Evolutionary conservation across 2,888 invertebrate species (phyloP), one percentile per base, ranked within the genome.

Genomic region (Clusia tigrina): DNA sequence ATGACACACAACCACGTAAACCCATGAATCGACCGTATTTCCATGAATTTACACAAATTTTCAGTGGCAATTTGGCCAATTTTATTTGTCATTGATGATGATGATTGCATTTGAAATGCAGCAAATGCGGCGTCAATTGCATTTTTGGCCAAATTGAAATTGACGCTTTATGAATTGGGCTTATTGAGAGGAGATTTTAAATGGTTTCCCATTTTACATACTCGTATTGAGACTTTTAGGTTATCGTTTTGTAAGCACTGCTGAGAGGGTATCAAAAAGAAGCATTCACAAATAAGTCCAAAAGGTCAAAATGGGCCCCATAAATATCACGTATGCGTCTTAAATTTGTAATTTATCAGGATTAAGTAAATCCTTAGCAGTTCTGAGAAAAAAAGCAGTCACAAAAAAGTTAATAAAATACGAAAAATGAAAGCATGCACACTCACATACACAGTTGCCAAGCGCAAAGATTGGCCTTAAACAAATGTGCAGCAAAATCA

Each of bases 341-440:
- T 48, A 15, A 48, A 48, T 15, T 48, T 48, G 48, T 48, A 48
- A 48, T 48, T 48, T 48, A 48, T 48, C 48, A 48, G 20, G 22
- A 18, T 48, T 48, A 48, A 22, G 20, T 2, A 48, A 48, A 48
- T 48, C 48, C 48, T 6, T 2, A 32, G 32, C 32, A 32, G 32
- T 32, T 32, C 32, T 32, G n/a, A n/a, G n/a, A n/a, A n/a, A n/a
- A n/a, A n/a, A n/a, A n/a, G n/a, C n/a, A n/a, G n/a, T n/a, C n/a
- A n/a, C n/a, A n/a, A n/a, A n/a, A n/a, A n/a, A n/a, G n/a, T n/a
- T n/a, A n/a, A n/a, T 12, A 32, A 32, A 9, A 32, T 12, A 32
- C 32, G 32, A 6, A 32, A 32, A 9, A 32, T 32, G 6, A 32
- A 12, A n/a, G 12, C 32, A 32, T 12, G 32, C 32, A 32, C 32